These are phyloP conservation scores for Esox lucius DNA, from an alignment of 2,797 vertebrate genomes.

Conservation along the genomic window DNA sequence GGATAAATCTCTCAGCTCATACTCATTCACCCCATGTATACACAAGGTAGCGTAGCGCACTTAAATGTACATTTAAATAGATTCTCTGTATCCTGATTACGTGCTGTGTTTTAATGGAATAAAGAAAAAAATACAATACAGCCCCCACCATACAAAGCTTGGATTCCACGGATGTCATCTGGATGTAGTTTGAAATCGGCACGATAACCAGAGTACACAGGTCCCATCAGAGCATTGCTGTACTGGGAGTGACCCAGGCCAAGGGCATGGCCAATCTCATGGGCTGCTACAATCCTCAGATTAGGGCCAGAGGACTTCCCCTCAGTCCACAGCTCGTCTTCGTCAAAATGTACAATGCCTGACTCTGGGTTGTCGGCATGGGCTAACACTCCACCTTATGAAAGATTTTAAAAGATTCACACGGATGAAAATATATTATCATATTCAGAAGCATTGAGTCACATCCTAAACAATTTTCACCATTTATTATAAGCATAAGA, in stretches of 20 bases:
- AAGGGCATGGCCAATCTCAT: constrained; percentile 85
- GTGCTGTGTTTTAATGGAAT: background rate
- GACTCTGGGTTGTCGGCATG: constrained; percentile 82
- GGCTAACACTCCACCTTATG: constrained; percentile 78
- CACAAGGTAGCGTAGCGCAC: too few species aligned
- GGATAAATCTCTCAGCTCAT: too few species aligned
- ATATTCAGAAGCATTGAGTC: too few species aligned
- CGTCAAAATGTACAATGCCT: constrained; percentile 83
- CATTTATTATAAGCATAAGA: too few species aligned
- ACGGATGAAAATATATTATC: background rate
- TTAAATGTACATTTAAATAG: too few species aligned
- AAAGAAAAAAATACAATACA: too few species aligned
- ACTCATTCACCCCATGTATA: too few species aligned
- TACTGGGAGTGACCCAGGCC: constrained; percentile 83
- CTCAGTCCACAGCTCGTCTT: constrained; percentile 83
- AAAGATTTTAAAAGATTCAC: background rate
- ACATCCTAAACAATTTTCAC: too few species aligned
- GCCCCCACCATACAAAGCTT: constrained; percentile 80
- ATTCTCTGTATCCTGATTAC: background rate
- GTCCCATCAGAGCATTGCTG: constrained; percentile 79
- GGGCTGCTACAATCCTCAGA: constrained; percentile 83
- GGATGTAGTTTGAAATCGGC: constrained; percentile 77
- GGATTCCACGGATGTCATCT: constrained; percentile 83
- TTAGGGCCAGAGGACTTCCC: constrained; percentile 74
- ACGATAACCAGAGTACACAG: constrained; percentile 79